A percentile compares a stretch with the other conserved stretches of the same genome.
These are phyloP conservation scores for Rhinoderma darwinii DNA, from an alignment of 2,113 vertebrate species.

Conservation along the genomic window DNA sequence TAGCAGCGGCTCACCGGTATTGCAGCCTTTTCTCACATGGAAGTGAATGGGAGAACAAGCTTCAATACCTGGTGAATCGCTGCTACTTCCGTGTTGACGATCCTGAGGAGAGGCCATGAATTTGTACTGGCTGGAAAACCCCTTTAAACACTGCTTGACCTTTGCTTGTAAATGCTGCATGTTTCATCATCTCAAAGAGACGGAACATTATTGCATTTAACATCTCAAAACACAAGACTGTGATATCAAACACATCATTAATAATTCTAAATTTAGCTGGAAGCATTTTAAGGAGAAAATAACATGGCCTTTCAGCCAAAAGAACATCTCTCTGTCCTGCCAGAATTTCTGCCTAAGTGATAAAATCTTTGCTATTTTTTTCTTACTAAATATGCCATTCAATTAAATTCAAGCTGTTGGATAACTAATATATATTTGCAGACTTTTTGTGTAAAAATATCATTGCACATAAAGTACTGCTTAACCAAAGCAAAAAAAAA, in stretches of 20 bases:
- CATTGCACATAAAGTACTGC: background rate
- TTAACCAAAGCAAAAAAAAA: background rate
- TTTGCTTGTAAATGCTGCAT: conserved; percentile 1
- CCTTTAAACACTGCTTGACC: background rate
- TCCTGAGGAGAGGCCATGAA: too few species aligned
- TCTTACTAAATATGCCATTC: background rate
- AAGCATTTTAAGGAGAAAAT: conserved; percentile 42
- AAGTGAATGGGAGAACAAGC: too few species aligned
- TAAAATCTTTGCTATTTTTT: background rate
- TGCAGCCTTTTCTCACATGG: too few species aligned
- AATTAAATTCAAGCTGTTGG: background rate
- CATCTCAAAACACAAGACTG: conserved; percentile 25
- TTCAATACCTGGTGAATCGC: too few species aligned
- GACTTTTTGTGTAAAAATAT: background rate
- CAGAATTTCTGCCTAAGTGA: conserved; percentile 20
- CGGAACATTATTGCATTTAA: conserved; percentile 4
- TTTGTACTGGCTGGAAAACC: too few species aligned
- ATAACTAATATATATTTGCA: background rate
- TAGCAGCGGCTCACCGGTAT: too few species aligned
- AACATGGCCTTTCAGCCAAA: conserved; percentile 23
- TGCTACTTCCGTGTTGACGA: too few species aligned
- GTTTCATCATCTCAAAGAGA: conserved; percentile 18
- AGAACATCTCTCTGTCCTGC: conserved; percentile 8
- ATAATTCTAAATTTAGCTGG: conserved; percentile 43
- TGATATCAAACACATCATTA: conserved; percentile 53